Evolutionary conservation across 2,888 invertebrate species (phyloP), one percentile per base, ranked within the genome.

Genomic region (Campopleginae sp.): DNA sequence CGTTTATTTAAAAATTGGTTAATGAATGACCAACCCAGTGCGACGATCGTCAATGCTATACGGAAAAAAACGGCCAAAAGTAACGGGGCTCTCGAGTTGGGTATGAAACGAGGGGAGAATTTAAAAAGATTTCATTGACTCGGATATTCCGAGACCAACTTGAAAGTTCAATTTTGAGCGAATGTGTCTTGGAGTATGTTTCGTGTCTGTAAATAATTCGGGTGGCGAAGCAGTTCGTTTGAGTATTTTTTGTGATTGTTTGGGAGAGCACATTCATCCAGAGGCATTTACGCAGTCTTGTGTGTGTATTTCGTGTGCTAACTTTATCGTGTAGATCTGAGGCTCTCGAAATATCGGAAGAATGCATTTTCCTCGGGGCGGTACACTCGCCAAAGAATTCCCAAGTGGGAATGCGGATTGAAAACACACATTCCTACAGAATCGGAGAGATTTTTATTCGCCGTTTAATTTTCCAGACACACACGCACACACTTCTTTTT

Each of bases 271-370:
- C 65, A 65, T 48, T 33, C 51, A 72, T 72, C 12, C 65, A 8
- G 65, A 38, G 63, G 31, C 44, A 72, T 54, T 63, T 17, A 17
- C n/a, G n/a, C 51, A 38, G 10, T 54, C 51, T 61, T 2, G 58
- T 46, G 70, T 46, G 70, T 51, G 48, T 46, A 68, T 27, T 58
- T 46, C 58, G 46, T 72, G 46, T 72, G 65, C 61, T 51, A 65
- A 76, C 51, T 54, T 68, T 74, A 77, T 84, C 72, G 51, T 68
- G 79, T n/a, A 79, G 82, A 85, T 79, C 68, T 65, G 68, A 81
- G 48, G 76, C 65, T 75, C 70, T 74, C 78, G 78, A 82, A 82
- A 48, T 33, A 74, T 84, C 75, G 63, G 33, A 84, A 76, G 76
- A 84, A 80, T 84, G 76, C 71, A 27, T 63, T 68, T 48, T 74